Conservation (phyloP, 64 coral and sea anemone genomes). For the Anthopleura sola region DNA sequence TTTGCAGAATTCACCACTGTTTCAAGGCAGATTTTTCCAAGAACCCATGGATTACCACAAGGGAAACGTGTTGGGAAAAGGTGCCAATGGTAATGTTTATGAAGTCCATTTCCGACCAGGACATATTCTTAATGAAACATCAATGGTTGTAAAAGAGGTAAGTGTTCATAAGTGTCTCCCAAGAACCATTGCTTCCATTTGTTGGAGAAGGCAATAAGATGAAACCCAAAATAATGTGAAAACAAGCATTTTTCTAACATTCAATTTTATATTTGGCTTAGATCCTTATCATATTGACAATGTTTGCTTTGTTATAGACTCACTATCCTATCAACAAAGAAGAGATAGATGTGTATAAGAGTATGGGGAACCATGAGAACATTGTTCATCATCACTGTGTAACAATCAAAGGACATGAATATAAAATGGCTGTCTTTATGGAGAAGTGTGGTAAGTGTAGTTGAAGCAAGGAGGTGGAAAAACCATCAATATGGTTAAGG, state of each 20-base stretch:
- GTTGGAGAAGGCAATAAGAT: no score
- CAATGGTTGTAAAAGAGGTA: conserved; percentile 12
- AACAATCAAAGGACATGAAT: neutral
- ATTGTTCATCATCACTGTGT: neutral
- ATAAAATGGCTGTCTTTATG: neutral
- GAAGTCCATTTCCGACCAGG: neutral
- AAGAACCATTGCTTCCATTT: no score
- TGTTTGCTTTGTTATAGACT: neutral
- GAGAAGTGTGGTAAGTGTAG: neutral
- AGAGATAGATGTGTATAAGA: neutral
- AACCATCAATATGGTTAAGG: no score
- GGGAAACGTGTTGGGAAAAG: neutral
- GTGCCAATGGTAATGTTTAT: neutral
- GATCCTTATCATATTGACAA: no score
- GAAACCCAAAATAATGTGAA: no score
- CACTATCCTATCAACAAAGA: neutral
- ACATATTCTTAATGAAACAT: neutral
- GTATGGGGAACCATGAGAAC: neutral
- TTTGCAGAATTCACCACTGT: neutral
- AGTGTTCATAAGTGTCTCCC: neutral
- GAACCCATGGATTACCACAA: neutral
- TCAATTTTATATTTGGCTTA: no score
- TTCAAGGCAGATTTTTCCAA: neutral
- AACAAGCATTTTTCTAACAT: no score
- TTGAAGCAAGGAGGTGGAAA: no score